phyloP scores from a whole-genome alignment of 2,797 vertebrate species.

The Carapus acus region DNA sequence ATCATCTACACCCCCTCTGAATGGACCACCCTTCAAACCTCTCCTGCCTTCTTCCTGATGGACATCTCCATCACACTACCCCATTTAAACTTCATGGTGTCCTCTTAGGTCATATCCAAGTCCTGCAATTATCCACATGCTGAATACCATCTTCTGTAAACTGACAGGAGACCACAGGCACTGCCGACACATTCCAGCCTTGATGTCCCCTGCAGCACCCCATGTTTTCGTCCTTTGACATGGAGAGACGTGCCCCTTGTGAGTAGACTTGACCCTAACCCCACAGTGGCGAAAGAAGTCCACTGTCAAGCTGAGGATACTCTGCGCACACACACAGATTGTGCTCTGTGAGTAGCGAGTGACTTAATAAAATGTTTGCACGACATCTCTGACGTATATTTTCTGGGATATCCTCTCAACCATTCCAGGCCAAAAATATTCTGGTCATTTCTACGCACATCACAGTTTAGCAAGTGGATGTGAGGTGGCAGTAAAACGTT shows the following conservation, averaged over 20 bases:
- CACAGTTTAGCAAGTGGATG: slow-evolving; percentile 31
- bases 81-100: slow-evolving; percentile 41
- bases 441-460: slow-evolving; percentile 26
- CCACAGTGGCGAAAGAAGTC: neutral
- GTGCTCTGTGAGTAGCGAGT: slow-evolving; percentile 8
- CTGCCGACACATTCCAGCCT: slow-evolving; percentile 38
- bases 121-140: slow-evolving; percentile 28
- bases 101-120: slow-evolving; percentile 37
- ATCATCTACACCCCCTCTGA: slow-evolving; percentile 44
- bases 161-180: slow-evolving; percentile 35
- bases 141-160: slow-evolving; percentile 30
- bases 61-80: slow-evolving; percentile 27
- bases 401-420: slow-evolving; percentile 24
- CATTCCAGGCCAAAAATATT: slow-evolving; percentile 19
- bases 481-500: slow-evolving; percentile 45
- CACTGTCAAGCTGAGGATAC: neutral
- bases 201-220: slow-evolving; percentile 16
- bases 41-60: slow-evolving; percentile 25
- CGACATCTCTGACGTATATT: slow-evolving; percentile 11
- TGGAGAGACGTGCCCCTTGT: slow-evolving; percentile 16
- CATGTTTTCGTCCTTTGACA: slow-evolving; percentile 38
- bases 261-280: slow-evolving; percentile 49
- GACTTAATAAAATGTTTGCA: slow-evolving; percentile 1
- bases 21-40: slow-evolving; percentile 44
- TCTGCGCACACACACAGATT: neutral